A percentile compares a stretch with the other conserved stretches of the same genome.
Conservation (phyloP, 1,140 invertebrate genomes). For the Zaprionus nigranus region DNA sequence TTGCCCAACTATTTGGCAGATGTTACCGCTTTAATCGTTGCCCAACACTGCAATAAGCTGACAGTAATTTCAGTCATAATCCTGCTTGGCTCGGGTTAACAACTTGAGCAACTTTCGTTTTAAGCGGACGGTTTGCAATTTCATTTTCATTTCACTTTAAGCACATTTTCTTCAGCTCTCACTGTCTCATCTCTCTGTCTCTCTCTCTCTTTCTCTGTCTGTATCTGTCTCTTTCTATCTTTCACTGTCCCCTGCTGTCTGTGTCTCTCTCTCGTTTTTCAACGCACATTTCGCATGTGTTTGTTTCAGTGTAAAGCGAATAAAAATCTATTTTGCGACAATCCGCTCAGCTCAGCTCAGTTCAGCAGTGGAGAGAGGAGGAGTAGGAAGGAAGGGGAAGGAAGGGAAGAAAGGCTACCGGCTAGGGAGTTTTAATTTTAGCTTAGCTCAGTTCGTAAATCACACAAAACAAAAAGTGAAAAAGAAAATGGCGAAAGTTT, state of each 20-base stretch:
- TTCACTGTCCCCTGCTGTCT: not conserved
- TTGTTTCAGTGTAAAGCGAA: conserved; percentile 12
- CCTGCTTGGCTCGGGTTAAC: conserved; percentile 6
- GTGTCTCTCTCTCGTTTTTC: not conserved
- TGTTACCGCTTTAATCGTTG: not conserved
- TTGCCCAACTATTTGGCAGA: conserved; percentile 5
- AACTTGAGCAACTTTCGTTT: conserved; percentile 13
- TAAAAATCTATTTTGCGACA: conserved; percentile 40
- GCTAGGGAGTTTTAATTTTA: conserved; percentile 47
- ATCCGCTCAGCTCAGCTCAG: conserved; percentile 8
- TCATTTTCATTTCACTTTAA: conserved; percentile 14
- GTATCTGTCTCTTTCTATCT: not conserved
- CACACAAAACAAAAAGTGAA: conserved; percentile 7
- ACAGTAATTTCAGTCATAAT: conserved; percentile 33
- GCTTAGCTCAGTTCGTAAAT: conserved; percentile 35
- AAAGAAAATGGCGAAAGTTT: conserved; percentile 53
- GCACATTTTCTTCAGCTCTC: not conserved
- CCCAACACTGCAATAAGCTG: conserved; percentile 16
- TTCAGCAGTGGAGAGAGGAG: not conserved
- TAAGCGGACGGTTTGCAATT: conserved; percentile 3
- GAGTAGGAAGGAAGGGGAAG: not conserved
- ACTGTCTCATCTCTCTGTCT: not conserved
- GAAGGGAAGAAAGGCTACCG: not conserved
- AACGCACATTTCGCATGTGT: not conserved
- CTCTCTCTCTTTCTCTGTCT: not conserved